A percentile compares a stretch with the other conserved stretches of the same genome.
These are phyloP conservation scores for Drosophila sucinea DNA, from an alignment of 1,140 invertebrate genomes.

Conservation along the genomic window DNA sequence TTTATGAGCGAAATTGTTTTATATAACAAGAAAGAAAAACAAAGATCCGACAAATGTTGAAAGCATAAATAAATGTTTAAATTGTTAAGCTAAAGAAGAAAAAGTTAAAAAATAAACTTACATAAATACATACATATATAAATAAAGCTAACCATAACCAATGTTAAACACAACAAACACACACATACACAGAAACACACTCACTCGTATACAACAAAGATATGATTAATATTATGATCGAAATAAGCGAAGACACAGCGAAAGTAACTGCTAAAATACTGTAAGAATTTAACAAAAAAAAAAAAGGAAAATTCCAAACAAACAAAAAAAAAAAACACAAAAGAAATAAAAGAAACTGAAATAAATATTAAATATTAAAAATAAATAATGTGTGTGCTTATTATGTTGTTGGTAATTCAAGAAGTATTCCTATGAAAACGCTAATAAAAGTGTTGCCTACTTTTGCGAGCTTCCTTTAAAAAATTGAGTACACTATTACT, in stretches of 20 bases:
- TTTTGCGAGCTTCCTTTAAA: background rate
- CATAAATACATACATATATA: constrained; percentile 32
- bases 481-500: background rate
- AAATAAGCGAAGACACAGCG: constrained; percentile 24
- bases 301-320: constrained; percentile 2
- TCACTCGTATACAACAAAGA: constrained; percentile 36
- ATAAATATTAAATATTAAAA: constrained; percentile 54
- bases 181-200: constrained; percentile 36
- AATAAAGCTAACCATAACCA: constrained; percentile 53
- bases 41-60: constrained; percentile 55
- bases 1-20: constrained; percentile 73
- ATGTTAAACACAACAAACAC: constrained; percentile 53
- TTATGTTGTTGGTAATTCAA: background rate
- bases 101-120: constrained; percentile 24
- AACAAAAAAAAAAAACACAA: background rate
- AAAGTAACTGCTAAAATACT: constrained; percentile 34
- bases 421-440: background rate
- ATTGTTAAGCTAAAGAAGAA: constrained; percentile 66
- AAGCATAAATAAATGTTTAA: constrained; percentile 47
- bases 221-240: constrained; percentile 25
- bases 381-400: background rate
- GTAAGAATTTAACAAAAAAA: constrained; percentile 33
- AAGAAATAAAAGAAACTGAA: constrained; percentile 39
- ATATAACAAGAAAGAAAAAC: constrained; percentile 50
- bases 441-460: background rate